Percentiles rank a stretch among this genome's conserved stretches.
Conservation (phyloP, 2,797 vertebrate genomes). For the Cyclura pinguis region DNA sequence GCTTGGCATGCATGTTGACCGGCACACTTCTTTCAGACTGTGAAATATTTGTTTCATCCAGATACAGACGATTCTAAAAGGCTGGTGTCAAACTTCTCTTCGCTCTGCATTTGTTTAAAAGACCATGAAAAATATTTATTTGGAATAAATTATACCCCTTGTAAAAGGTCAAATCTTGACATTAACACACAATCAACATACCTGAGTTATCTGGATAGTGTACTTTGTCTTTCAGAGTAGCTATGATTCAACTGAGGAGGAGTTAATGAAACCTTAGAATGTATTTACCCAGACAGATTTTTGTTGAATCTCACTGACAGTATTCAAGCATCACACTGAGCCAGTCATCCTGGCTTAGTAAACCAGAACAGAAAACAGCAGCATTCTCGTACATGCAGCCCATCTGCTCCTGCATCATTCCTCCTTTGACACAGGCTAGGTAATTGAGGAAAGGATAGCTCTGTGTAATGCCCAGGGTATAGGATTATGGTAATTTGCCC, state of each 20-base stretch:
- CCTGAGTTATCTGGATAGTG: background rate
- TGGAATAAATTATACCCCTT: background rate
- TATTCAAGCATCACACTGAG: background rate
- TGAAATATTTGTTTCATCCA: background rate
- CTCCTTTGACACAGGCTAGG: no score
- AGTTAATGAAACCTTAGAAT: background rate
- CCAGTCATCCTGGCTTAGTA: background rate
- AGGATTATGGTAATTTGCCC: background rate
- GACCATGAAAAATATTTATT: background rate
- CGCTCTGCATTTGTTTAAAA: background rate
- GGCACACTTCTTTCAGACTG: background rate
- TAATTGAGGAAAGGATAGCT: background rate
- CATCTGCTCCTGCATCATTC: background rate
- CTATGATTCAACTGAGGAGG: background rate
- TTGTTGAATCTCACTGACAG: background rate
- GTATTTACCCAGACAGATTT: background rate
- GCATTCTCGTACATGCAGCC: background rate
- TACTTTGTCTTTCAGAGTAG: background rate
- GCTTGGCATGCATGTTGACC: background rate
- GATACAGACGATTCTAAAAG: background rate
- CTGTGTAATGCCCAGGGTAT: background rate
- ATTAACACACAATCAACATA: background rate
- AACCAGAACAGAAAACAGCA: background rate
- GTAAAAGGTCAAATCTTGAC: background rate
- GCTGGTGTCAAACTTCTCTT: background rate